phyloP scores from a whole-genome alignment of 2,888 invertebrate genomes.

The Nemotelus nigrinus region DNA sequence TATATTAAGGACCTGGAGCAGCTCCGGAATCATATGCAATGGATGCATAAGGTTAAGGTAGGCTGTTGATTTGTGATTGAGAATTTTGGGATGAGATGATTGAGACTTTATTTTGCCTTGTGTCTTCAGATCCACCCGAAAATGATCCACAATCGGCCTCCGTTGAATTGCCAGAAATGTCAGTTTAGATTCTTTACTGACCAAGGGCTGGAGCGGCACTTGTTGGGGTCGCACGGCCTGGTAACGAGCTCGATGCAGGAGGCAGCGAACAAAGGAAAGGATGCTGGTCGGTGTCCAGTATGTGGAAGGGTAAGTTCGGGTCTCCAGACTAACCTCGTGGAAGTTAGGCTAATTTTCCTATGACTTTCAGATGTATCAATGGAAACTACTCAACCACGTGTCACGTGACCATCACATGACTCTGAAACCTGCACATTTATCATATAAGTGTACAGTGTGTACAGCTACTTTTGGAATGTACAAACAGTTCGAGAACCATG shows the following conservation, averaged over 20 bases:
- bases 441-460: constrained; percentile 95
- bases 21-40: constrained; percentile 94
- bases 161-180: constrained; percentile 95
- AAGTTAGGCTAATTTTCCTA: neutral
- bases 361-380: constrained; percentile 84
- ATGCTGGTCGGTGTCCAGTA: constrained; percentile 92
- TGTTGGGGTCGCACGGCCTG: constrained; percentile 91
- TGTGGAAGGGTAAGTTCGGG: constrained; percentile 83
- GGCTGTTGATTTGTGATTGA: neutral
- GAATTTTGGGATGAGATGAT: neutral
- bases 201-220: constrained; percentile 94
- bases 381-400: constrained; percentile 92
- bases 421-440: constrained; percentile 90
- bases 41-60: constrained; percentile 94
- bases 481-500: constrained; percentile 93
- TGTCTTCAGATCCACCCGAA: constrained; percentile 81
- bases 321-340: neutral
- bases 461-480: constrained; percentile 96
- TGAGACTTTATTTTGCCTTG: neutral
- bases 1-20: constrained; percentile 96
- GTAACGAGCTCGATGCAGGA: constrained; percentile 97
- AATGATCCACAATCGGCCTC: constrained; percentile 94
- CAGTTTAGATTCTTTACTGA: constrained; percentile 97
- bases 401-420: constrained; percentile 92
- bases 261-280: constrained; percentile 93